Base-by-base conservation (phyloP, 30 jellyfish, hydroid and myxozoan genomes). In the Aurelia aurita complex sp. Pacific region DNA sequence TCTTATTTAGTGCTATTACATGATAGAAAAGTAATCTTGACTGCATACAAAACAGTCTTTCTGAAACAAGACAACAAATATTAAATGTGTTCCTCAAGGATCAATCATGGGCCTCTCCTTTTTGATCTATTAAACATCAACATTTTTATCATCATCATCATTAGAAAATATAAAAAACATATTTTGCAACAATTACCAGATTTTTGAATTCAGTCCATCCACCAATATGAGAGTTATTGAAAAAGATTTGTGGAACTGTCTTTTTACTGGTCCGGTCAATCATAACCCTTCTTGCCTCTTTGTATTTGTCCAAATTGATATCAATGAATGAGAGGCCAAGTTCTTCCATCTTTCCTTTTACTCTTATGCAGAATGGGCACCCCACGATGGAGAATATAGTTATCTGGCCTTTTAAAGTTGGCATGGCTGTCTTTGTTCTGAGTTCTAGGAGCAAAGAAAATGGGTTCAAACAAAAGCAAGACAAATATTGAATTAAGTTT, bases 191-290 rank as follows among this genome's bases (percentile, higher is more conserved):
- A 63, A 85, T 91, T 65, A 91, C 98, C 67, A 91, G 81, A 2
- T 80, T 79, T 10, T 69, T 81, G 1, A 91, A 73, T 38, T 91
- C 91, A 65, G 71, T 63, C 90, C 90, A 91, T 35, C 98, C 98
- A 51, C 98, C 98, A 69, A 91, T 63, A 54, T 91, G 94, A 14
- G 38, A 64, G 54, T 65, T 92, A 80, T 91, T 91, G 81, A 91
- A 91, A 46, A 91, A 91, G n/a, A 91, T 85, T 68, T 91, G 98
- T 0, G 98, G 98, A 16, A 91, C 98, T 1, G 98, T 91, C 81
- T 91, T 91, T 38, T 75, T 85, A 54, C 98, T 96, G 15, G 98
- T 91, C 43, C 73, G 73, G 35, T 85, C 96, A 46, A 91, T 87
- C 89, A 91, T 80, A 7, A 53, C 42, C 42, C 80, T 74, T 63